Percentiles rank a stretch among this genome's conserved stretches.
These are phyloP conservation scores for Ypsolopha sequella DNA, from an alignment of 2,888 invertebrate species.

Conservation along the genomic window DNA sequence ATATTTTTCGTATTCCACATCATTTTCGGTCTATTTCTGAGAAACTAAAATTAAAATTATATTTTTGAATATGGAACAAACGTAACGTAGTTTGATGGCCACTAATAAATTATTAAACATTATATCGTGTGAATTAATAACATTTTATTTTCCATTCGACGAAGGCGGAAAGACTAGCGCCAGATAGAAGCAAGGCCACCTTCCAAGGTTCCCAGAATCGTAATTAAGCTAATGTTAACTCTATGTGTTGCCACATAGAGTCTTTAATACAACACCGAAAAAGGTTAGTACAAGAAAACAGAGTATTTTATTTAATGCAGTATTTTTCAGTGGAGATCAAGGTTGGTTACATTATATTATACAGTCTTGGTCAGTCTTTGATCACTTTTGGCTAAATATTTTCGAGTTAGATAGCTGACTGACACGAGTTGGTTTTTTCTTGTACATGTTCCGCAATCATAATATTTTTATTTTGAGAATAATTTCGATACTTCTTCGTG, in stretches of 20 bases:
- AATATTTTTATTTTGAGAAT: too few relatives aligned
- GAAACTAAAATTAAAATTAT: too few relatives aligned
- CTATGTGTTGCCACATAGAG: conserved; percentile 22
- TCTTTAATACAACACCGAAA: conserved; percentile 15
- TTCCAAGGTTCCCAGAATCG: conserved; percentile 47
- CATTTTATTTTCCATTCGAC: conserved; percentile 30
- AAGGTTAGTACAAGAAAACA: conserved; percentile 41
- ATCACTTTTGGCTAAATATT: too few relatives aligned
- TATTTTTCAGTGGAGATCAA: conserved; percentile 68
- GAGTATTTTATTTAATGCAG: conserved; percentile 52
- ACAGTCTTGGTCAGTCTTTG: conserved; percentile 7
- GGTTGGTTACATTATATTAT: conserved; percentile 28
- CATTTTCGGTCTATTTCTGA: too few relatives aligned
- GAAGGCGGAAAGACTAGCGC: conserved; percentile 68
- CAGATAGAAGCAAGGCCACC: conserved; percentile 61
- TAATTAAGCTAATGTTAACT: conserved; percentile 21
- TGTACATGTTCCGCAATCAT: too few relatives aligned
- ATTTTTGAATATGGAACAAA: too few relatives aligned
- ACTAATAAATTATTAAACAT: too few relatives aligned
- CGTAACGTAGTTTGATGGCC: too few relatives aligned
- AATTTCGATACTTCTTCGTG: too few relatives aligned
- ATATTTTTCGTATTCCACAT: too few relatives aligned
- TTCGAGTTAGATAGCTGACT: too few relatives aligned
- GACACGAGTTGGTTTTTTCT: too few relatives aligned
- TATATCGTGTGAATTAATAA: conserved; percentile 33